Evolutionary conservation across 2,888 invertebrate species (phyloP), one percentile per base, ranked within the genome.

Genomic region (Tholera decimalis): DNA sequence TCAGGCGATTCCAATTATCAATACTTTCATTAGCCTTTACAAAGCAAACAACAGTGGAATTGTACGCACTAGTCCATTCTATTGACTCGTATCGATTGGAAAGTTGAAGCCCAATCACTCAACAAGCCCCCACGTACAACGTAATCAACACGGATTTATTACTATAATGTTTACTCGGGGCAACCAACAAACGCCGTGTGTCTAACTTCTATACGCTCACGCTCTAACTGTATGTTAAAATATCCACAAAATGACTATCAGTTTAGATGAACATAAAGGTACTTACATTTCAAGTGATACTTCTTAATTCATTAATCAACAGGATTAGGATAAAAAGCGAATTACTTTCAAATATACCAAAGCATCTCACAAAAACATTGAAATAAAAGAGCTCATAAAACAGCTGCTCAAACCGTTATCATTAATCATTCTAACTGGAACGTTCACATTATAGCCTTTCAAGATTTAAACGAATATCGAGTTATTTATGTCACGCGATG

Each of bases 91-190:
- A 87, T 86, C 74, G 85, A 85, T 83, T 82, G 79, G 69, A 79
- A 77, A 82, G 76, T 82, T 74, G 74, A 72, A 76, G 80, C 72
- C 79, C 84, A 82, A 86, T 87, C 84, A 86, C 82, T 86, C 84
- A 83, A 54, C 77, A 63, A 67, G 60, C 55, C 55, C 69, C 69
- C 63, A 55, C 61, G 75, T 73, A 81, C 83, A 68, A 80, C 67
- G 78, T 82, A 80, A 86, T 87, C 82, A 79, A 80, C 81, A 70
- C 73, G 67, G 72, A 65, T 78, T 77, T 69, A 75, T 79, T 80
- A 83, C 70, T 75, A 71, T 77, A 57, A 75, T 81, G 83, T 84
- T 83, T 80, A 77, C 74, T 61, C 53, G 75, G 71, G 80, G 64
- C 69, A 72, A 73, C 80, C 76, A 77, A 68, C 73, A 69, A 67